Evolutionary conservation across 1,140 invertebrate genomes (phyloP).

Genomic region (Anoplolepis gracilipes): DNA sequence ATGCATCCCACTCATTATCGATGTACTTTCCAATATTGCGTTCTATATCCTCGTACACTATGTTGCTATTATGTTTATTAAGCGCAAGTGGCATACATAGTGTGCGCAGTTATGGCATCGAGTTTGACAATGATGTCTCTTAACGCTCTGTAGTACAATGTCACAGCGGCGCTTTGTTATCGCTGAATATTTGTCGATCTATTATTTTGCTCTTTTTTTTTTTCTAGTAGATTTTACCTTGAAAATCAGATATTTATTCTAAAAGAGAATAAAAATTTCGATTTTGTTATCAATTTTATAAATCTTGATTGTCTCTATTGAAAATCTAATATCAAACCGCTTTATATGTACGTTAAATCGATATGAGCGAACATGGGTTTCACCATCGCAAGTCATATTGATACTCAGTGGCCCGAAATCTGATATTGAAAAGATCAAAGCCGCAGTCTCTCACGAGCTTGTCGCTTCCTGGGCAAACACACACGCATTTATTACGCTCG

Average conservation of each 20-base stretch:
- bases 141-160: conserved; percentile 11
- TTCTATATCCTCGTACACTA: conserved; percentile 48
- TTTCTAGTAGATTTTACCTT: neutral
- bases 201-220: neutral
- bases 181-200: neutral
- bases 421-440: conserved; percentile 63
- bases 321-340: neutral
- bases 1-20: conserved; percentile 47
- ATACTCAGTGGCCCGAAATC: conserved; percentile 45
- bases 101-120: neutral
- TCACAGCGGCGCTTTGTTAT: neutral
- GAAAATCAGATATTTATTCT: neutral
- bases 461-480: conserved; percentile 5
- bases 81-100: conserved; percentile 30
- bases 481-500: conserved; percentile 44
- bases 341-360: conserved; percentile 4
- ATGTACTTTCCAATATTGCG: conserved; percentile 57
- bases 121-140: conserved; percentile 36
- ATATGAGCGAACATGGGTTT: conserved; percentile 5
- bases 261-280: neutral
- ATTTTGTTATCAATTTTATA: neutral
- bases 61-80: conserved; percentile 58
- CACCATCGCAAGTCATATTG: conserved; percentile 35
- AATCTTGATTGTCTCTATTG: neutral
- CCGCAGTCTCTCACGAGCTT: conserved; percentile 12